Percentiles rank a stretch among this genome's conserved stretches.
Evolutionary conservation across 2,888 invertebrate genomes (phyloP).

Genomic region (Girardia tigrina): DNA sequence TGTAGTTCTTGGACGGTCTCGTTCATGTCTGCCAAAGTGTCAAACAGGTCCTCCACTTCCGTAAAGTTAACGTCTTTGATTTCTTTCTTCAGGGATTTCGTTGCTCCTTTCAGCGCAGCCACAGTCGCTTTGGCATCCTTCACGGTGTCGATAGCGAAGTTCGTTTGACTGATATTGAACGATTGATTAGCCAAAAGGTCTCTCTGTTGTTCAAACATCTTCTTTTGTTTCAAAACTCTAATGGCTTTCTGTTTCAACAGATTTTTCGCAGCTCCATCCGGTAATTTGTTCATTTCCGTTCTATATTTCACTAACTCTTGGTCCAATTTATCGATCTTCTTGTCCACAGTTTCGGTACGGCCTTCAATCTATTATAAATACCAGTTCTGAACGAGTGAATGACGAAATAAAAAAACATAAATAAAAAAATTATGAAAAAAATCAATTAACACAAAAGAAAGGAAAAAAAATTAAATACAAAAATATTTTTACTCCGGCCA

Average conservation of each 20-base stretch:
- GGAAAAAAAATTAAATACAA: no score
- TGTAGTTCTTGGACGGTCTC: not conserved
- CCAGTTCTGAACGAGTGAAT: not conserved
- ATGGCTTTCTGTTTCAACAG: constrained; percentile 91
- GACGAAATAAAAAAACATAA: no score
- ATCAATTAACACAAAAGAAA: no score
- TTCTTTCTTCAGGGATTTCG: constrained; percentile 91
- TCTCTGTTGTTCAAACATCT: constrained; percentile 81
- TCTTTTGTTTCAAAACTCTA: constrained; percentile 84
- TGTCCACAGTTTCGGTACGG: constrained; percentile 78
- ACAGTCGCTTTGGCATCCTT: constrained; percentile 71
- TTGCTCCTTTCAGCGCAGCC: constrained; percentile 87
- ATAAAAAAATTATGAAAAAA: no score
- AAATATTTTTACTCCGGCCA: constrained; percentile 33
- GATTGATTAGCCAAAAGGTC: constrained; percentile 81
- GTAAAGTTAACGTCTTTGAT: constrained; percentile 95
- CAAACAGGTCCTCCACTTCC: constrained; percentile 61
- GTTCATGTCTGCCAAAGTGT: not conserved
- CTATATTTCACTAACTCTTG: constrained; percentile 79
- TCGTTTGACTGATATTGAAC: constrained; percentile 97
- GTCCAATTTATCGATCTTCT: constrained; percentile 69
- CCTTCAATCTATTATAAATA: constrained; percentile 61
- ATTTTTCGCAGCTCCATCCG: constrained; percentile 72
- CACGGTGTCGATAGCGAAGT: constrained; percentile 82
- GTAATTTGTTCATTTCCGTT: constrained; percentile 97